These are phyloP conservation scores for Menidia menidia DNA, from an alignment of 2,797 vertebrate species.

Conservation along the genomic window DNA sequence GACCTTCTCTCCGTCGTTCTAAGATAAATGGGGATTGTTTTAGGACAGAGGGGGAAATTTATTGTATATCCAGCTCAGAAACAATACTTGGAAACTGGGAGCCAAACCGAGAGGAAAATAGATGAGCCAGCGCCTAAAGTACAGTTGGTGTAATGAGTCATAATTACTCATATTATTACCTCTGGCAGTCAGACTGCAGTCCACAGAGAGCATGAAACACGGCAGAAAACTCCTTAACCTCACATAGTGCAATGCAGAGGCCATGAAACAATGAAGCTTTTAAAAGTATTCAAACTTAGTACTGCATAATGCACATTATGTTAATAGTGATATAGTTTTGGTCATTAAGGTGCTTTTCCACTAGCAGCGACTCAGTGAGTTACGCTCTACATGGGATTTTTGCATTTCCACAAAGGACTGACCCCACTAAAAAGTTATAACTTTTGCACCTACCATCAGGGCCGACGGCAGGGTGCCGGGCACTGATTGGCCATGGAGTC, in stretches of 20 bases:
- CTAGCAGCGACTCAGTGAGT: too few species aligned
- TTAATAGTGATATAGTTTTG: slow-evolving; percentile 50
- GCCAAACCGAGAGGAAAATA: slow-evolving; percentile 61
- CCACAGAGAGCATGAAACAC: slow-evolving; percentile 28
- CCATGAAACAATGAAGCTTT: slow-evolving; percentile 56
- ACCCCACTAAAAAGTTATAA: too few species aligned
- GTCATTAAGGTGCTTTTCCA: slow-evolving; percentile 27
- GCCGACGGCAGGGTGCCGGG: too few species aligned
- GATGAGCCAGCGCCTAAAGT: slow-evolving; percentile 26
- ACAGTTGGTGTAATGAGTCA: slow-evolving; percentile 62
- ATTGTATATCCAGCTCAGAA: slow-evolving; percentile 50
- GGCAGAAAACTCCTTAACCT: slow-evolving; percentile 37
- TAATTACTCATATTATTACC: slow-evolving; percentile 59
- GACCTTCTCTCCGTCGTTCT: slow-evolving; percentile 53
- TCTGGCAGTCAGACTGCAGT: slow-evolving; percentile 47
- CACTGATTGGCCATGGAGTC: too few species aligned
- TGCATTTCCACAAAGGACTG: too few species aligned
- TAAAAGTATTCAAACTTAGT: slow-evolving; percentile 53
- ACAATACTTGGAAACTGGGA: slow-evolving; percentile 69
- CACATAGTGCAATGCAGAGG: slow-evolving; percentile 24
- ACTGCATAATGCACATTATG: slow-evolving; percentile 48
- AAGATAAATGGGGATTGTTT: slow-evolving; percentile 51
- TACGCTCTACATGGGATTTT: too few species aligned
- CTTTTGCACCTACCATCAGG: too few species aligned
- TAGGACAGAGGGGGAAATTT: slow-evolving; percentile 67